Percentiles rank a stretch among this genome's conserved stretches.
phyloP scores from a whole-genome alignment of 2,888 invertebrate species.

The Sarcophaga rosellei region DNA sequence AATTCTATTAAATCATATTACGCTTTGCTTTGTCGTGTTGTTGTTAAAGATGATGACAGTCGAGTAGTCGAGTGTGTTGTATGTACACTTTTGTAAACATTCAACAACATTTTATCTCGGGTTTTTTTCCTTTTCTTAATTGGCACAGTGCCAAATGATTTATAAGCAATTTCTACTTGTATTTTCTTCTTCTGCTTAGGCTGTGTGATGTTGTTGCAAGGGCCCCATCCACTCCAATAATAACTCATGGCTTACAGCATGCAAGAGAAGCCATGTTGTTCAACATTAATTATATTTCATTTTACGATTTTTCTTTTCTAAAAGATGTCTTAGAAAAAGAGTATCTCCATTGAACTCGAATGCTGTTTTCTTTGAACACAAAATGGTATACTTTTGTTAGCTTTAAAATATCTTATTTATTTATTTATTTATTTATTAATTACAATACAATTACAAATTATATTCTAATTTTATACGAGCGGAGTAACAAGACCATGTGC shows the following conservation, averaged over 20 bases:
- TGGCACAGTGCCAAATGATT: slow-evolving; percentile 63
- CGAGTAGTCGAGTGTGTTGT: not conserved
- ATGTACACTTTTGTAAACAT: slow-evolving; percentile 29
- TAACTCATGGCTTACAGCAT: slow-evolving; percentile 22
- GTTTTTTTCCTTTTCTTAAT: slow-evolving; percentile 28
- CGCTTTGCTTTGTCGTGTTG: slow-evolving; percentile 17
- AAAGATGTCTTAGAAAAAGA: slow-evolving; percentile 16
- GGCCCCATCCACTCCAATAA: slow-evolving; percentile 23
- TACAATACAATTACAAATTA: too few relatives aligned
- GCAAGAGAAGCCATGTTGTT: slow-evolving; percentile 30
- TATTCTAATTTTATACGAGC: too few relatives aligned
- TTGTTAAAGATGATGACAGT: slow-evolving; percentile 37
- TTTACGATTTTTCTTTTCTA: slow-evolving; percentile 9
- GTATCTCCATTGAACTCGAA: slow-evolving; percentile 25
- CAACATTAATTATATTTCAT: slow-evolving; percentile 25
- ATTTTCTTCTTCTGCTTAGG: slow-evolving; percentile 19
- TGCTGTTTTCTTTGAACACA: slow-evolving; percentile 8
- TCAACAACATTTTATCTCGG: not conserved
- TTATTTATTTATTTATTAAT: too few relatives aligned
- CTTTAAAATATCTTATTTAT: too few relatives aligned
- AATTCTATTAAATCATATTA: slow-evolving; percentile 60
- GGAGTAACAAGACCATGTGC: too few relatives aligned
- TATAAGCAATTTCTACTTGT: slow-evolving; percentile 23
- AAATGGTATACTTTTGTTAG: not conserved
- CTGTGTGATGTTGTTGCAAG: slow-evolving; percentile 2